phyloP scores from a whole-genome alignment of 1,140 invertebrate species.

The Heliconius hermathena region DNA sequence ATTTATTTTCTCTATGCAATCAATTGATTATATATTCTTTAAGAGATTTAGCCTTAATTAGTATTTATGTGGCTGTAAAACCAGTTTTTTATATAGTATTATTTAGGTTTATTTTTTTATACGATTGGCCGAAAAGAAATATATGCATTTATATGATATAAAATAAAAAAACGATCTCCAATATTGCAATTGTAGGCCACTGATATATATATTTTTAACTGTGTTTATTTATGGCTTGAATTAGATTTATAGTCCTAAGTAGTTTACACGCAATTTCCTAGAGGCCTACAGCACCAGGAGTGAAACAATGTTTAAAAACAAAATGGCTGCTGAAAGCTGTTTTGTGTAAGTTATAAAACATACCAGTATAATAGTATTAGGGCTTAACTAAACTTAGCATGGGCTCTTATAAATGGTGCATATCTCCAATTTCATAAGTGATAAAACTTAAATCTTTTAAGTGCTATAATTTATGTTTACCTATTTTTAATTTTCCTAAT shows the following conservation, averaged over 20 bases:
- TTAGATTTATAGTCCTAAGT: constrained; percentile 41
- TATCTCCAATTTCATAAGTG: constrained; percentile 28
- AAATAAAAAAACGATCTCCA: constrained; percentile 41
- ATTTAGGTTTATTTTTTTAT: constrained; percentile 47
- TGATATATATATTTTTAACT: constrained; percentile 33
- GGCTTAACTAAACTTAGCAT: constrained; percentile 28
- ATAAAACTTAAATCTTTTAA: background rate
- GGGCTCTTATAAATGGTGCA: constrained; percentile 36
- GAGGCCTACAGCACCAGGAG: constrained; percentile 39
- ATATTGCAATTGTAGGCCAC: constrained; percentile 39
- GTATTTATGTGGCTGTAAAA: constrained; percentile 58
- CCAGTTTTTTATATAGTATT: constrained; percentile 54
- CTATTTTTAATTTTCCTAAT: background rate
- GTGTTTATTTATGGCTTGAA: constrained; percentile 38
- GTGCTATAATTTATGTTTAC: constrained; percentile 10
- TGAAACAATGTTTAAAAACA: constrained; percentile 21
- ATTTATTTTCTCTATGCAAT: constrained; percentile 53
- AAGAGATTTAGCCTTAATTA: constrained; percentile 46
- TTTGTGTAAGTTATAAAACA: constrained; percentile 29
- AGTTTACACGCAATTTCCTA: constrained; percentile 35
- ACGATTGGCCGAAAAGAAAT: constrained; percentile 38
- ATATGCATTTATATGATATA: constrained; percentile 43
- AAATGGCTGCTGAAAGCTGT: constrained; percentile 28
- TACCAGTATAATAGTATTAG: constrained; percentile 19
- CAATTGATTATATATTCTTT: constrained; percentile 38